phyloP scores from a whole-genome alignment of 2,888 invertebrate genomes.

The Galeruca laticollis region DNA sequence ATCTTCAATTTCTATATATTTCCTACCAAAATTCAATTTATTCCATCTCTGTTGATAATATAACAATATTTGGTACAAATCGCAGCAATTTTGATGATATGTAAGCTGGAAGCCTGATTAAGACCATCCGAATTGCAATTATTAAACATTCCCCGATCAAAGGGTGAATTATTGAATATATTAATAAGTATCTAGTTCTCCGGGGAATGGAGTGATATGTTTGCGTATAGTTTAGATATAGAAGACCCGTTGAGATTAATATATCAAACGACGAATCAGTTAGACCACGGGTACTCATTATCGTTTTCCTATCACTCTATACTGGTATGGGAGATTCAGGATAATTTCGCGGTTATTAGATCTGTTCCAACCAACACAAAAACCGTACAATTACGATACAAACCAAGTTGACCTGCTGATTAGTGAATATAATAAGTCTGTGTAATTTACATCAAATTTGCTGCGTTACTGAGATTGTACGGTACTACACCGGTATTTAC shows the following conservation, averaged over 20 bases:
- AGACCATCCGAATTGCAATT: slow-evolving; percentile 38
- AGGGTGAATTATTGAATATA: slow-evolving; percentile 39
- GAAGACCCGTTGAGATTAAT: slow-evolving; percentile 17
- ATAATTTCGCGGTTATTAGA: slow-evolving; percentile 10
- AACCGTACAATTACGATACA: too few species aligned
- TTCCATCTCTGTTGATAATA: not conserved
- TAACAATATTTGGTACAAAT: not conserved
- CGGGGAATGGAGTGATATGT: slow-evolving; percentile 21
- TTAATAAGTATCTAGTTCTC: slow-evolving; percentile 33
- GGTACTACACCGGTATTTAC: too few species aligned
- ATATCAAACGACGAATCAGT: slow-evolving; percentile 12
- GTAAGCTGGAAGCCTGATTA: slow-evolving; percentile 31
- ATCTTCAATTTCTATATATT: too few species aligned
- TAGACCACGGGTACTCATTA: slow-evolving; percentile 21
- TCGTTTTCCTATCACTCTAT: slow-evolving; percentile 14
- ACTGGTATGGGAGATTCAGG: slow-evolving; percentile 1
- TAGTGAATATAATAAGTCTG: too few species aligned
- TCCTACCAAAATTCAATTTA: not conserved
- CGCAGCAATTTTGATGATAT: slow-evolving; percentile 28
- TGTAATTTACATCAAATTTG: too few species aligned
- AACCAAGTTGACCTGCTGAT: too few species aligned
- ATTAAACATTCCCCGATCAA: slow-evolving; percentile 36
- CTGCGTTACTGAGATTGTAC: too few species aligned
- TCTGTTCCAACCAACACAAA: too few species aligned
- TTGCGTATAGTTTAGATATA: slow-evolving; percentile 1